Percentiles rank a stretch among this genome's conserved stretches.
Conservation (phyloP, 1,140 invertebrate genomes). For the Sarcophaga peregrina region DNA sequence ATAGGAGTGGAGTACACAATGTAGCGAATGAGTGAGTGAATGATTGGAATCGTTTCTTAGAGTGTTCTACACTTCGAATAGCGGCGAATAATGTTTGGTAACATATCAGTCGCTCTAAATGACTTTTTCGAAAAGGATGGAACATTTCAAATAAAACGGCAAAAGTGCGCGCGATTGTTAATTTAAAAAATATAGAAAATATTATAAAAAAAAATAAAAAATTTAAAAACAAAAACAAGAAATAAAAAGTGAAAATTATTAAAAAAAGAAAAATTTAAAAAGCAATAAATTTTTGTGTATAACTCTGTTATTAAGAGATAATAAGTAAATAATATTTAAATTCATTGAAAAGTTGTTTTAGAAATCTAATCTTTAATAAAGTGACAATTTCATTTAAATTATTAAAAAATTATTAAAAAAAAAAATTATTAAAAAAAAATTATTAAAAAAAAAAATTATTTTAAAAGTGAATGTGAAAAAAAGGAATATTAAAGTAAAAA, state of each 20-base stretch:
- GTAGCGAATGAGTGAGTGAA: too few relatives aligned
- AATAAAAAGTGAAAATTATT: background rate
- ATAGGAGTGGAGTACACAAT: too few relatives aligned
- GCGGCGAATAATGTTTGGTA: background rate
- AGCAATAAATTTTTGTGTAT: background rate
- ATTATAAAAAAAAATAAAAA: background rate
- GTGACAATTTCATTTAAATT: background rate
- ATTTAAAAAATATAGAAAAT: background rate
- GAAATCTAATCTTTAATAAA: too few relatives aligned
- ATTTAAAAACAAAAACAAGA: conserved; percentile 11
- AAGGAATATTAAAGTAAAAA: background rate
- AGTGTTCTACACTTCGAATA: too few relatives aligned
- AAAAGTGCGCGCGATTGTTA: conserved; percentile 25
- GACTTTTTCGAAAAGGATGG: conserved; percentile 44
- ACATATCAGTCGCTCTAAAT: conserved; percentile 44
- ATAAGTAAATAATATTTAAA: background rate
- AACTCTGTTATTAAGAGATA: background rate
- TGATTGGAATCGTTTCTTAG: too few relatives aligned
- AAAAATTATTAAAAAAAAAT: background rate
- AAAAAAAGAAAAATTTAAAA: background rate
- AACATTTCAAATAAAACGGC: conserved; percentile 32
- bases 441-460: background rate
- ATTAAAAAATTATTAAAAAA: background rate
- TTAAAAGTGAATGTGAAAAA: background rate
- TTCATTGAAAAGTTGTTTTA: too few relatives aligned